Evolutionary conservation across 1,140 invertebrate species (phyloP).

Genomic region (Drosophila dunni): DNA sequence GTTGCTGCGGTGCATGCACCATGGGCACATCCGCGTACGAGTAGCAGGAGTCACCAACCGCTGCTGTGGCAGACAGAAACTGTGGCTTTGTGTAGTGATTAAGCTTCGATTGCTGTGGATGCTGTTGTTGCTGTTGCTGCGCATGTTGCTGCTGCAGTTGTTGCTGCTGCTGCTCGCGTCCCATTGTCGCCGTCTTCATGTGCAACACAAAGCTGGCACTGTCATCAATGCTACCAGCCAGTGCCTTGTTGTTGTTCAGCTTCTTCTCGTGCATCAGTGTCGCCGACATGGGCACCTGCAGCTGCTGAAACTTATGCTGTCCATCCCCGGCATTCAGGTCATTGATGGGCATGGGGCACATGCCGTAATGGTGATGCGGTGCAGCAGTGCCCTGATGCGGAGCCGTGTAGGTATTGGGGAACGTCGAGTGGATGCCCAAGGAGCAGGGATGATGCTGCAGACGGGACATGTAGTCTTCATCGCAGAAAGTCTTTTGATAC

Average conservation of each 20-base stretch:
- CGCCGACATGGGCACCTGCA: conserved; percentile 77
- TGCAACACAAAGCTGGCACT: conserved; percentile 76
- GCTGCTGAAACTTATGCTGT: conserved; percentile 77
- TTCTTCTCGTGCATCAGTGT: conserved; percentile 76
- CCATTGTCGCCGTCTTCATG: conserved; percentile 68
- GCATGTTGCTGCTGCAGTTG: conserved; percentile 37
- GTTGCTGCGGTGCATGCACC: conserved; percentile 63
- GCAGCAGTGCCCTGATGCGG: conserved; percentile 67
- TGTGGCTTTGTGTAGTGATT: conserved; percentile 82
- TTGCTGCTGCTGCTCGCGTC: conserved; percentile 47
- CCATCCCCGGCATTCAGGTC: conserved; percentile 65
- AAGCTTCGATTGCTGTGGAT: conserved; percentile 46
- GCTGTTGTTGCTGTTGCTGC: conserved; percentile 13
- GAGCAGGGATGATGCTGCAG: conserved; percentile 87
- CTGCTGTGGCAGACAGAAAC: conserved; percentile 69
- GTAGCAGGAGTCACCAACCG: conserved; percentile 78
- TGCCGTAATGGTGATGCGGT: conserved; percentile 91
- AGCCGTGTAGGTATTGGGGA: conserved; percentile 85
- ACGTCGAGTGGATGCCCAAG: conserved; percentile 86
- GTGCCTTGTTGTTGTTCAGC: conserved; percentile 62
- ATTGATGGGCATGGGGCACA: conserved; percentile 75
- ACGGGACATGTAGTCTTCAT: conserved; percentile 92
- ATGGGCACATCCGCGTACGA: conserved; percentile 81
- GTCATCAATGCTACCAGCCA: conserved; percentile 67
- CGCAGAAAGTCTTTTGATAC: conserved; percentile 94